phyloP scores from a whole-genome alignment of 1,140 invertebrate species.

The Wiebesia pumilae region DNA sequence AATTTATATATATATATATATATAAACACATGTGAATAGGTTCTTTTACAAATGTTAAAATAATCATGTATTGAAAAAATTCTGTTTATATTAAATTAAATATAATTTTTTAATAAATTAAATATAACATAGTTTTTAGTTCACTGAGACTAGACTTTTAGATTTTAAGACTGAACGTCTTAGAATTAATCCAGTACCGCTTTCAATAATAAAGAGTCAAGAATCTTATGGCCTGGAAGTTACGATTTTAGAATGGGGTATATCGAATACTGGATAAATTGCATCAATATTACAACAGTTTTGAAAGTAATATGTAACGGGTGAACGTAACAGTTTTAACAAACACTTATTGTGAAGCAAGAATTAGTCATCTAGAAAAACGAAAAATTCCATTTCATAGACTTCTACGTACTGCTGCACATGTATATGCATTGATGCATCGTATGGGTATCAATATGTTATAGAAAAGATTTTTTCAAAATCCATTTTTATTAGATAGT shows the following conservation, averaged over 20 bases:
- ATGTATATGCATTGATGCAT: not conserved
- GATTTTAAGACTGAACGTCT: not conserved
- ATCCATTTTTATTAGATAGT: too few relatives aligned
- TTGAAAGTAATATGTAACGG: too few relatives aligned
- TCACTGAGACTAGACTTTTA: too few relatives aligned
- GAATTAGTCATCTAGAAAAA: not conserved
- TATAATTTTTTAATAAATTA: too few relatives aligned
- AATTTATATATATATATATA: not conserved
- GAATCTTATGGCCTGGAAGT: not conserved
- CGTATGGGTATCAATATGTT: not conserved
- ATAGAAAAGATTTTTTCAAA: too few relatives aligned
- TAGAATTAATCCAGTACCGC: not conserved
- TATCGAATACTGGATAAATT: not conserved
- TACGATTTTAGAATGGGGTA: not conserved
- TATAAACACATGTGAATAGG: too few relatives aligned
- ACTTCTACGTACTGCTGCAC: not conserved
- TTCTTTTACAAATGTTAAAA: too few relatives aligned
- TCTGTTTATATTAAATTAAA: not conserved
- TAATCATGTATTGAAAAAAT: too few relatives aligned
- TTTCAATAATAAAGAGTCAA: not conserved
- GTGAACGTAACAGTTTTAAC: not conserved
- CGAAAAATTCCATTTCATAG: not conserved
- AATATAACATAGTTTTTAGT: not conserved
- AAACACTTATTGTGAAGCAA: not conserved
- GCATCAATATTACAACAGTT: not conserved